A percentile compares a stretch with the other conserved stretches of the same genome.
Evolutionary conservation across 2,888 invertebrate genomes (phyloP).

Genomic region (Andrena marginata): DNA sequence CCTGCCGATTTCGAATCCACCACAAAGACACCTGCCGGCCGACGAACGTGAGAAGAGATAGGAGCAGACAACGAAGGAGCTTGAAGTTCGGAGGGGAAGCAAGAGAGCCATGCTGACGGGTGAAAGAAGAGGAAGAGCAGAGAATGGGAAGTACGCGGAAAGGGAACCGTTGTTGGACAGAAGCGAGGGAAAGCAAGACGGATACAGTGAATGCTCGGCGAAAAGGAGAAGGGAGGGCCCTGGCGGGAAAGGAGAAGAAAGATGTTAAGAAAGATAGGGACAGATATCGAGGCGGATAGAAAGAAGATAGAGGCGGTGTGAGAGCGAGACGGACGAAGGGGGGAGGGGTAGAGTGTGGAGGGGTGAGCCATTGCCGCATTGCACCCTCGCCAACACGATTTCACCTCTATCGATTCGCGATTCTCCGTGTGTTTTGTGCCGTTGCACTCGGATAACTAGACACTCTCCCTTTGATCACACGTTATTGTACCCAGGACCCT

Average conservation of each 20-base stretch:
- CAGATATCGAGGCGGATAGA: conserved; percentile 45
- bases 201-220: conserved; percentile 3
- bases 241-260: conserved; percentile 19
- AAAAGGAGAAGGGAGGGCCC: conserved; percentile 18
- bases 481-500: conserved; percentile 63
- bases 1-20: conserved; percentile 46
- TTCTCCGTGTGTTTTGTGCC: conserved; percentile 77
- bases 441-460: conserved; percentile 71
- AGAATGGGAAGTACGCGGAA: conserved; percentile 33
- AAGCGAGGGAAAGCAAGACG: conserved; percentile 13
- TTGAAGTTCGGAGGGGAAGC: conserved; percentile 15
- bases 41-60: conserved; percentile 21
- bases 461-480: conserved; percentile 67
- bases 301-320: not conserved
- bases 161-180: conserved; percentile 37
- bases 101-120: conserved; percentile 7
- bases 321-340: conserved; percentile 30
- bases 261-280: conserved; percentile 46
- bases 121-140: conserved; percentile 13
- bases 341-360: conserved; percentile 42
- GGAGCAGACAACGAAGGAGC: conserved; percentile 6
- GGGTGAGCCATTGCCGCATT: conserved; percentile 76
- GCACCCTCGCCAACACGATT: conserved; percentile 78
- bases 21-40: conserved; percentile 18
- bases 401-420: conserved; percentile 78